These are phyloP conservation scores for Heterotilapia buettikoferi DNA, from an alignment of 2,113 vertebrate species.

Conservation along the genomic window DNA sequence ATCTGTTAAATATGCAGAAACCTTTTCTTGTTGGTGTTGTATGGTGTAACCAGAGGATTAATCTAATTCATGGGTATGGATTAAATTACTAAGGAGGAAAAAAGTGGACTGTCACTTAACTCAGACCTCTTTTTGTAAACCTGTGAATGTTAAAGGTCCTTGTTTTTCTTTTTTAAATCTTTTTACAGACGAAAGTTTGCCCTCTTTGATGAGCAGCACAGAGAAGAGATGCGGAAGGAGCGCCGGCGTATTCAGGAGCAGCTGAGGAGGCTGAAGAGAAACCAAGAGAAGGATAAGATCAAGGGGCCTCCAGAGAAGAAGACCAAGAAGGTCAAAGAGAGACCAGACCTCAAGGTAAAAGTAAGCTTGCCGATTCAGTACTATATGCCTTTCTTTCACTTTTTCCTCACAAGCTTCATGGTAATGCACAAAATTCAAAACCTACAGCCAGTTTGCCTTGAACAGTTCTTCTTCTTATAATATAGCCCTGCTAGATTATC, in stretches of 20 bases:
- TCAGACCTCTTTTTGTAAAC: background rate
- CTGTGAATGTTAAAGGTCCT: background rate
- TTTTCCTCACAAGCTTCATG: background rate
- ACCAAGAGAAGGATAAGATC: constrained; percentile 95
- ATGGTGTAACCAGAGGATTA: background rate
- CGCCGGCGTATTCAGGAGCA: constrained; percentile 93
- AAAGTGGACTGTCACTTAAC: background rate
- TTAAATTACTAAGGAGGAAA: background rate
- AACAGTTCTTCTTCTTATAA: background rate
- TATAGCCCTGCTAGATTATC: background rate
- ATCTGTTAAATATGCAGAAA: background rate
- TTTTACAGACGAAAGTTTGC: constrained; percentile 88
- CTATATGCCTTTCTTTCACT: background rate
- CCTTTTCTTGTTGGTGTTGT: background rate
- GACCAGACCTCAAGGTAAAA: constrained; percentile 94
- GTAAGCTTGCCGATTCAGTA: constrained; percentile 55
- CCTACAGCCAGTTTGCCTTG: background rate
- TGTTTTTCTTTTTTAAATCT: background rate
- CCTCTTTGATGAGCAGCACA: constrained; percentile 93
- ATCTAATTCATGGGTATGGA: background rate
- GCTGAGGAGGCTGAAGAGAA: constrained; percentile 88
- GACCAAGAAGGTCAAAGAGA: constrained; percentile 94
- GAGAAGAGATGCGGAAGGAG: constrained; percentile 98
- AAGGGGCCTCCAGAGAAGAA: constrained; percentile 97
- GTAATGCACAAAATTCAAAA: background rate